A percentile compares a stretch with the other conserved stretches of the same genome.
Evolutionary conservation across 2,888 invertebrate species (phyloP).

Genomic region (Hydropsyche betteni): DNA sequence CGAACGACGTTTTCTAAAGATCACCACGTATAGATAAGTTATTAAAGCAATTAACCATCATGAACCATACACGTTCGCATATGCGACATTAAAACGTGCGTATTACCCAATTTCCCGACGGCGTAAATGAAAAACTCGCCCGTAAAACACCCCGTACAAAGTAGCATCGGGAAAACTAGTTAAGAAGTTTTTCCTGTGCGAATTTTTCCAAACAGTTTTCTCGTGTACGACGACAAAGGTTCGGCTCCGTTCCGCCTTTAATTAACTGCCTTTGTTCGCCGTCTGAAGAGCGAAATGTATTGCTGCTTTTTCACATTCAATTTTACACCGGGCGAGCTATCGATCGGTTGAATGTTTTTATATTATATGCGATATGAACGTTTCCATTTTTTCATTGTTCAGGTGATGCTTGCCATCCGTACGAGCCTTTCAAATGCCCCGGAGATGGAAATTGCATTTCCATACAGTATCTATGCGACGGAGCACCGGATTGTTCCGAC

Average conservation of each 20-base stretch:
- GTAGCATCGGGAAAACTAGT: conserved; percentile 1
- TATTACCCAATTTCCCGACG: conserved; percentile 21
- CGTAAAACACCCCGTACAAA: conserved; percentile 21
- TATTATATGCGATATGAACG: not conserved
- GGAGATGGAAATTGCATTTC: conserved; percentile 94
- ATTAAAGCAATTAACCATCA: too few relatives aligned
- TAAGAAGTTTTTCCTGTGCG: not conserved
- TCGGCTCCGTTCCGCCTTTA: too few relatives aligned
- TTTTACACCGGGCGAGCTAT: not conserved
- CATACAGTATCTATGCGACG: conserved; percentile 95
- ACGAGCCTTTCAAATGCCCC: conserved; percentile 96
- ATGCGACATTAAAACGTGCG: not conserved
- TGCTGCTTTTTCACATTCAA: not conserved
- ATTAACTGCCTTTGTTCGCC: too few relatives aligned
- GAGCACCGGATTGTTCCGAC: conserved; percentile 92
- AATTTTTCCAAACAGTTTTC: too few relatives aligned
- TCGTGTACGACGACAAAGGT: too few relatives aligned
- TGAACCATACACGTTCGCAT: too few relatives aligned
- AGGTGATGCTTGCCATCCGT: conserved; percentile 87
- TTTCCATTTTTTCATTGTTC: conserved; percentile 52
- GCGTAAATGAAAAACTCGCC: conserved; percentile 24
- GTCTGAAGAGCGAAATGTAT: not conserved
- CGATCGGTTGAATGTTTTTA: not conserved
- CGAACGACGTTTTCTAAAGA: too few relatives aligned
- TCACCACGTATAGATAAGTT: too few relatives aligned